Conservation (phyloP, 2,113 vertebrate genomes). For the Peromyscus leucopus region DNA sequence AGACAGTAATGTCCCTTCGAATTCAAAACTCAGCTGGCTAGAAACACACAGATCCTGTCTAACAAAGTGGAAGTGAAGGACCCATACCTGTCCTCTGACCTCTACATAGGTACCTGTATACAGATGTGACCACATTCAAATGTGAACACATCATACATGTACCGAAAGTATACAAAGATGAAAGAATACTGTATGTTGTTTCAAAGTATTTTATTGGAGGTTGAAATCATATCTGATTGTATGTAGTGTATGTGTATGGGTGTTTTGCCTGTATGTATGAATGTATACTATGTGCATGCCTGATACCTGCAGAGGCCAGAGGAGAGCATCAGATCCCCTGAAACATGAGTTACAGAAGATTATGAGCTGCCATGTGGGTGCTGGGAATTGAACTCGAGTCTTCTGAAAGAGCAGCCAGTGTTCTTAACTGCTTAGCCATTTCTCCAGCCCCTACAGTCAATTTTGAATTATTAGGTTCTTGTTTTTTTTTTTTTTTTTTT, state of each 20-base stretch:
- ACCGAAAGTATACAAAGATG: background rate
- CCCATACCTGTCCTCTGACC: background rate
- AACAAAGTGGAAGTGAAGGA: background rate
- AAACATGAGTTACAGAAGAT: background rate
- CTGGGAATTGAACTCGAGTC: background rate
- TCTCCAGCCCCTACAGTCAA: background rate
- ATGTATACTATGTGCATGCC: background rate
- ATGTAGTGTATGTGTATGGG: background rate
- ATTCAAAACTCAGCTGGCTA: background rate
- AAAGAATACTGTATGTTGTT: background rate
- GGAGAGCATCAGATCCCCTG: background rate
- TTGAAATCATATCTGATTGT: conserved; percentile 12
- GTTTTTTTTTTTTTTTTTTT: background rate
- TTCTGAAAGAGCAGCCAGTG: background rate
- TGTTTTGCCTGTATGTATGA: background rate
- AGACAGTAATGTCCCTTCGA: background rate
- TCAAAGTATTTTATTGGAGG: conserved; percentile 23
- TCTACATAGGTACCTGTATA: background rate
- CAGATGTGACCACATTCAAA: background rate
- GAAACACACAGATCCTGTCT: background rate
- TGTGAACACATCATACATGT: background rate
- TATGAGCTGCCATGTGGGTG: background rate
- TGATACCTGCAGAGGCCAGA: background rate
- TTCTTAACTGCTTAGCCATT: background rate
- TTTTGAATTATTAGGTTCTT: background rate